These are phyloP conservation scores for Stigmatopora argus DNA, from an alignment of 2,113 vertebrate species.

Conservation along the genomic window DNA sequence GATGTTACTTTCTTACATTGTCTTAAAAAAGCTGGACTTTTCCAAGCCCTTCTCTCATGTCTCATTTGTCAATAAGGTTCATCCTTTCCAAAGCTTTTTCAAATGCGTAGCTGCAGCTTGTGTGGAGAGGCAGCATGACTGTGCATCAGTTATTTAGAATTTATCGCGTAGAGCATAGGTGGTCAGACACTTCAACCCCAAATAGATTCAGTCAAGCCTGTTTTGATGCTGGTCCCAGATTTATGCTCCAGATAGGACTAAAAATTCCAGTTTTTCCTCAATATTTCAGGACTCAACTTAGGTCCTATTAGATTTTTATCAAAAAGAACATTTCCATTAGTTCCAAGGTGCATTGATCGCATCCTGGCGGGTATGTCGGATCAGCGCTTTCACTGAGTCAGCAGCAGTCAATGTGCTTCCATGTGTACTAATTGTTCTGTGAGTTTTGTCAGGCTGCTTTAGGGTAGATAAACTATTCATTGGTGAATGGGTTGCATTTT, in stretches of 20 bases:
- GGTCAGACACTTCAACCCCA: background rate
- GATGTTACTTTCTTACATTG: constrained; percentile 27
- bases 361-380: constrained; percentile 29
- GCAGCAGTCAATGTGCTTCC: constrained; percentile 4
- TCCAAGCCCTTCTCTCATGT: constrained; percentile 43
- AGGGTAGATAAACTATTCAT: constrained; percentile 15
- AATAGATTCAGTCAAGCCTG: background rate
- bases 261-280: background rate
- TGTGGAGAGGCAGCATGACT: constrained; percentile 18
- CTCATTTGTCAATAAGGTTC: constrained; percentile 47
- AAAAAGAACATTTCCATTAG: constrained; percentile 53
- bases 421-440: background rate
- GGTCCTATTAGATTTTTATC: constrained; percentile 58
- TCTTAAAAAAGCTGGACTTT: constrained; percentile 53
- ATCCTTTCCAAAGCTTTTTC: constrained; percentile 43
- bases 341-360: constrained; percentile 53
- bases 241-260: background rate
- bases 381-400: constrained; percentile 38
- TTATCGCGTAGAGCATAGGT: background rate
- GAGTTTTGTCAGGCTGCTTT: constrained; percentile 3
- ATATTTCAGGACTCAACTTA: constrained; percentile 36
- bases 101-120: constrained; percentile 43
- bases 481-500: constrained; percentile 17
- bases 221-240: background rate
- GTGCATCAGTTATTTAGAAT: constrained; percentile 16